A percentile compares a stretch with the other conserved stretches of the same genome.
phyloP scores from a whole-genome alignment of 2,113 vertebrate species.

The Elephas maximus region DNA sequence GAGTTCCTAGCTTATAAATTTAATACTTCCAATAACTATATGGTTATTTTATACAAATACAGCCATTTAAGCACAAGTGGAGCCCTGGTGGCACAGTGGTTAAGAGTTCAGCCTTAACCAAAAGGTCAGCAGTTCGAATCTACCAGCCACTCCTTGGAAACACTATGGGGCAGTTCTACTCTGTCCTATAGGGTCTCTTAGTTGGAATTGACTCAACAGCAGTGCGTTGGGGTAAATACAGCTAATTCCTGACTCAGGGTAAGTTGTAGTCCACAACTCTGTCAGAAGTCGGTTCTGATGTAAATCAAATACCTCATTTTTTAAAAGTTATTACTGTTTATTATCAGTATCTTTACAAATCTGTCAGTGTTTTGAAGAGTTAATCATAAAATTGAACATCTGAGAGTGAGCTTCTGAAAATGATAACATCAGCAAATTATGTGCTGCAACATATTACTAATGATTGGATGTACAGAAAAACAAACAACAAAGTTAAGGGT shows the following conservation, averaged over 20 bases:
- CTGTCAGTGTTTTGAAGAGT: background rate
- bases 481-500: no score
- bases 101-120: no score
- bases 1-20: background rate
- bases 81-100: no score
- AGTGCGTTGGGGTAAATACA: no score
- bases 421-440: background rate
- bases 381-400: background rate
- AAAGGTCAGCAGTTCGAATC: no score
- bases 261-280: no score
- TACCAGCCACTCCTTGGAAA: no score
- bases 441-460: background rate
- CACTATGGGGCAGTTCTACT: no score
- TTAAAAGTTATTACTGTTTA: background rate
- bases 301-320: background rate
- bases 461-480: no score
- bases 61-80: background rate
- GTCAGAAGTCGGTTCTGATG: background rate
- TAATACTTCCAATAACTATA: background rate
- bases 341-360: background rate
- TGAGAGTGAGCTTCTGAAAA: background rate
- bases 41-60: background rate
- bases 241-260: background rate
- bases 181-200: no score
- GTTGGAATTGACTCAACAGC: no score